Conservation (phyloP, 2,113 vertebrate species). For the Cariama cristata region DNA sequence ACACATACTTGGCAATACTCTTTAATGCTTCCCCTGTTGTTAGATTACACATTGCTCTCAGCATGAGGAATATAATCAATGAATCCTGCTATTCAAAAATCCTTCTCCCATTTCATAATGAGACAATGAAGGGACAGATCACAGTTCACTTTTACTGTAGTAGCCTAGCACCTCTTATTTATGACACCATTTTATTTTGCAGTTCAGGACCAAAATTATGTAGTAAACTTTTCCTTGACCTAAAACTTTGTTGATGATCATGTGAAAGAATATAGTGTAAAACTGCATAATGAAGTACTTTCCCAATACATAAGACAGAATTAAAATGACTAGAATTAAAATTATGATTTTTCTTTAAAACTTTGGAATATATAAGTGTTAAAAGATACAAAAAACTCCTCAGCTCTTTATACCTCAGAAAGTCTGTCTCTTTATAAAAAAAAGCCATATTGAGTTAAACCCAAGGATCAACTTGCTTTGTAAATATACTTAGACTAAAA, state of each 20-base stretch:
- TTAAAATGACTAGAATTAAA: not conserved
- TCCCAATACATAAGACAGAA: not conserved
- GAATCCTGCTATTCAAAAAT: not conserved
- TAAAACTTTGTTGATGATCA: not conserved
- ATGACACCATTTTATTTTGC: not conserved
- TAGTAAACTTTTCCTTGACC: not conserved
- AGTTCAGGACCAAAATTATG: not conserved
- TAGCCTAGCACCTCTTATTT: not conserved
- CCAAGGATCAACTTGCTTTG: not conserved
- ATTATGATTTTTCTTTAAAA: not conserved
- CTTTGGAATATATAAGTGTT: not conserved
- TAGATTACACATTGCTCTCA: not conserved
- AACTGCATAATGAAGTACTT: not conserved
- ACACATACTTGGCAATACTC: not conserved
- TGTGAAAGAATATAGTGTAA: not conserved
- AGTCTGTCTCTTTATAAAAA: not conserved
- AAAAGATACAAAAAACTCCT: not conserved
- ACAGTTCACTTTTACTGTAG: not conserved
- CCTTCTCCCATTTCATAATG: not conserved
- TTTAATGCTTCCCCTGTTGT: not conserved
- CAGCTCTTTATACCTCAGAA: not conserved
- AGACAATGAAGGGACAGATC: not conserved
- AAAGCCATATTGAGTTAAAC: not conserved
- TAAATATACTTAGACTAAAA: not conserved
- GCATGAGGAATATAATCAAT: not conserved